Percentiles rank a stretch among this genome's conserved stretches.
phyloP scores from a whole-genome alignment of 37 sponge, comb jelly and placozoan species.

The Eunapius fragilis region DNA sequence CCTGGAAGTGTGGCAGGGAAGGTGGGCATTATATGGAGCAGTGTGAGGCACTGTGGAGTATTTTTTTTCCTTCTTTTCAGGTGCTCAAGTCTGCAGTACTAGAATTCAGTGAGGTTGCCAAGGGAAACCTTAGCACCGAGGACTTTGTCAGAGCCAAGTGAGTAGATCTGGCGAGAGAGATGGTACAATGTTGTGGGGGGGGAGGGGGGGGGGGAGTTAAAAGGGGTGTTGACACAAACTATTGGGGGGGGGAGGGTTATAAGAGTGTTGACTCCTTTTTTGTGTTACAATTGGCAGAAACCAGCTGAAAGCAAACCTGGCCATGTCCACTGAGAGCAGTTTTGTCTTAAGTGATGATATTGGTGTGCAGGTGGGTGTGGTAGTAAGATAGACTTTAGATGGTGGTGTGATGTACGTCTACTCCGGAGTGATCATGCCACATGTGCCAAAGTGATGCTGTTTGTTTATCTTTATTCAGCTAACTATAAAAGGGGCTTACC shows the following conservation, averaged over 20 bases:
- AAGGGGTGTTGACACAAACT: background rate
- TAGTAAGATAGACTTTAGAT: background rate
- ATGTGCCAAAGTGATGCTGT: background rate
- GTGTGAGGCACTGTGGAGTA: background rate
- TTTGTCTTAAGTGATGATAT: constrained; percentile 36
- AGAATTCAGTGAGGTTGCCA: constrained; percentile 71
- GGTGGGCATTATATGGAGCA: constrained; percentile 22
- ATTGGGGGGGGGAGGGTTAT: background rate
- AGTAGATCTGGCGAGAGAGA: background rate
- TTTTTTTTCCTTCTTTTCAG: constrained; percentile 10
- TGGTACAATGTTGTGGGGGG: background rate
- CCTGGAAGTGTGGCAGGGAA: constrained; percentile 39
- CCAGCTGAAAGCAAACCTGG: constrained; percentile 64
- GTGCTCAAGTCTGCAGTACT: constrained; percentile 57
- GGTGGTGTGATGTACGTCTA: background rate
- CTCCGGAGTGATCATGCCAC: background rate
- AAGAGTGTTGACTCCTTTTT: background rate
- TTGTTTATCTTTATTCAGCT: constrained; percentile 28
- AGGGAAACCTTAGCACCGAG: constrained; percentile 39
- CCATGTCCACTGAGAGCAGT: constrained; percentile 60
- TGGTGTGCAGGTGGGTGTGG: constrained; percentile 51
- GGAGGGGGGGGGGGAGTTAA: background rate
- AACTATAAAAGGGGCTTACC: constrained; percentile 42
- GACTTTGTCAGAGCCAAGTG: constrained; percentile 80
- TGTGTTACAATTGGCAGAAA: constrained; percentile 39